These are phyloP conservation scores for Sapajus apella DNA, from an alignment of 2,113 vertebrate genomes.

Conservation along the genomic window DNA sequence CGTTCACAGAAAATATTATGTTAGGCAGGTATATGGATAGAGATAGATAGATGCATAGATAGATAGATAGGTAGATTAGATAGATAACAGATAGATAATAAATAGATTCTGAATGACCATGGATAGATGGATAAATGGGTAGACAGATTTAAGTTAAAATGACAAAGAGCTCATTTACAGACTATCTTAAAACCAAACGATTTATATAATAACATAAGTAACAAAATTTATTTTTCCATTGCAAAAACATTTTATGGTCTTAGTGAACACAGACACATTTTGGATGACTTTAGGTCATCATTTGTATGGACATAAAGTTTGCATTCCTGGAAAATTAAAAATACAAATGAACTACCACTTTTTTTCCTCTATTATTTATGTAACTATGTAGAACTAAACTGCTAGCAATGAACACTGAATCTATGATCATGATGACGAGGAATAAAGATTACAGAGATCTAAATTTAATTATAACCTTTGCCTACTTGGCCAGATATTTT, in stretches of 20 bases:
- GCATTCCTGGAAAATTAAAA: neutral
- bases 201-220: neutral
- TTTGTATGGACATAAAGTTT: neutral
- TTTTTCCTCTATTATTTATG: neutral
- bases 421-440: neutral
- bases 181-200: neutral
- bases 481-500: neutral
- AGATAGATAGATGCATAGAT: neutral
- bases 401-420: neutral
- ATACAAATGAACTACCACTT: neutral
- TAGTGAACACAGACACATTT: neutral
- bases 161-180: conserved; percentile 6
- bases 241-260: neutral
- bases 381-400: neutral
- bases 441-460: neutral
- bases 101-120: neutral
- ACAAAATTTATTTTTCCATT: neutral
- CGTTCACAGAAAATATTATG: neutral
- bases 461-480: neutral
- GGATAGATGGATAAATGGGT: neutral
- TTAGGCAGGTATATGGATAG: neutral
- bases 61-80: neutral
- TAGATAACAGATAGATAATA: neutral
- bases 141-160: neutral
- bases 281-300: neutral